These are phyloP conservation scores for Tachina grossa DNA, from an alignment of 2,888 invertebrate species.

Conservation along the genomic window DNA sequence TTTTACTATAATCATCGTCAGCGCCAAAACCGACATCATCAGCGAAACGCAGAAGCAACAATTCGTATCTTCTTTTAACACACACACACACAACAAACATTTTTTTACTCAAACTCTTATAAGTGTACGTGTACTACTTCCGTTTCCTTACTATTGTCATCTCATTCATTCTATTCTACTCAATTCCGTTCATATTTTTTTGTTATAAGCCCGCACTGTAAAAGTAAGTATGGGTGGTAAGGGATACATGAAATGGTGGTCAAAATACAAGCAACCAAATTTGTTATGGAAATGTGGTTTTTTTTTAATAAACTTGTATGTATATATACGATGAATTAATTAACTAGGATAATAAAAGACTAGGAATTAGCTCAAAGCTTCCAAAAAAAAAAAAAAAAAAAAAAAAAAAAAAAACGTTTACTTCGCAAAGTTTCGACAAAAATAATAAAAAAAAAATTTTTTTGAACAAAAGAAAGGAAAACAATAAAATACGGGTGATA, in stretches of 20 bases:
- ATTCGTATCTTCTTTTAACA: slow-evolving; percentile 12
- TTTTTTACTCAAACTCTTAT: not conserved
- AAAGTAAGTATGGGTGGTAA: not conserved
- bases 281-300: not conserved
- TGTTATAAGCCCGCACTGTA: slow-evolving; percentile 19
- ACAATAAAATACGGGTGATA: no score
- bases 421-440: no score
- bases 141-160: not conserved
- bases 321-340: no score
- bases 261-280: not conserved
- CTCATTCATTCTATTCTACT: slow-evolving; percentile 1
- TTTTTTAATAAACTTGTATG: no score
- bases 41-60: slow-evolving; percentile 36
- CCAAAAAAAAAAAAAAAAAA: no score
- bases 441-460: no score
- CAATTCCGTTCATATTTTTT: slow-evolving; percentile 30
- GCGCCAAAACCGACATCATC: slow-evolving; percentile 34
- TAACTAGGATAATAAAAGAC: no score
- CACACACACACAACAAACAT: not conserved
- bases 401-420: no score
- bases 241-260: not conserved
- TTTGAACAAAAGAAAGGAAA: no score
- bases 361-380: no score
- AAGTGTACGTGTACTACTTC: not conserved
- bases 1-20: slow-evolving; percentile 32